Base-by-base conservation (phyloP, 1,140 invertebrate species). In the Scylla paramamosain region DNA sequence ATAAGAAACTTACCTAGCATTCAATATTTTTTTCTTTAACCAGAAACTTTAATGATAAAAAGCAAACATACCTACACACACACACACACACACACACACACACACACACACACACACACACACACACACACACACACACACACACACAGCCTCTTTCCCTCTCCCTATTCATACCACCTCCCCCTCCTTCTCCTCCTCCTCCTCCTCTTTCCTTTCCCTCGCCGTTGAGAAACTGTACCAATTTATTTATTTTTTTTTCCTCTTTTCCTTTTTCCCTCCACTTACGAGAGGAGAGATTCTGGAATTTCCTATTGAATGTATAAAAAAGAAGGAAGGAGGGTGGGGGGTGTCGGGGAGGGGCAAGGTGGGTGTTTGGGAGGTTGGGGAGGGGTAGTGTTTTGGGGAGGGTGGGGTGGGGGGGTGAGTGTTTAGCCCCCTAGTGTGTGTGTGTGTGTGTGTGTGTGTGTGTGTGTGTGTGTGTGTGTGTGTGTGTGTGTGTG, bases 361-460 rank as follows among this genome's bases (percentile, higher is more conserved):
- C n/a, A n/a, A n/a, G n/a, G n/a, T n/a, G n/a, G n/a, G n/a, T n/a
- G n/a, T n/a, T n/a, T n/a, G n/a, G 39, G 39, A 39, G 39, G 39
- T 2, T 1, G 39, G 6, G 39, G 39, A 39, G 39, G 39, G 6
- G 39, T 1, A 59, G 52, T n/a, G n/a, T n/a, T n/a, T n/a, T n/a
- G 52, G 10, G 52, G 52, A 59, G 20, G n/a, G n/a, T 0, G n/a
- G n/a, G 20, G 20, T 16, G 20, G n/a, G n/a, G 8, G 12, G 20
- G 25, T 2, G 10, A 20, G 67, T 77, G 67, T 77, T 77, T 77
- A 77, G 67, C 20, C 67, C 25, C 67, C 67, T 20, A n/a, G 67
- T 77, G 67, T 77, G 67, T 77, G 67, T 77, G 67, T 77, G 67
- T 77, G 67, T 77, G 67, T 77, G 67, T 77, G 67, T 77, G 67